These are phyloP conservation scores for Synanthedon vespiformis DNA, from an alignment of 2,888 invertebrate genomes.

Conservation along the genomic window DNA sequence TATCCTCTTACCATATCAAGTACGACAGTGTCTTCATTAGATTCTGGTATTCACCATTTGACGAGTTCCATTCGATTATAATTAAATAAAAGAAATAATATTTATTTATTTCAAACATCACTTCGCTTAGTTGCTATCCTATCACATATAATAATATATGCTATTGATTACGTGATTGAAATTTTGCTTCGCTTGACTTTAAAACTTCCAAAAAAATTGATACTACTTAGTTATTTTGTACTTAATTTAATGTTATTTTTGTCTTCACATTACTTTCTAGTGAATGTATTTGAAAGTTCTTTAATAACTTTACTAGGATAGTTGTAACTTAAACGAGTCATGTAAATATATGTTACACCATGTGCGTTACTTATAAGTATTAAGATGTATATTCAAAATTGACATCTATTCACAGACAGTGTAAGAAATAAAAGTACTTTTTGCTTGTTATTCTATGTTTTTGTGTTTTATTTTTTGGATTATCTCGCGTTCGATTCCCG, in stretches of 20 bases:
- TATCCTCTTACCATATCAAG: no score
- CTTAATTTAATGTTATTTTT: slow-evolving; percentile 1
- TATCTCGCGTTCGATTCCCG: background rate
- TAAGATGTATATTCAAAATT: slow-evolving; percentile 42
- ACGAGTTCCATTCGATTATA: no score
- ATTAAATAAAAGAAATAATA: no score
- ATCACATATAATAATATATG: no score
- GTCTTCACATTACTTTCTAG: slow-evolving; percentile 3
- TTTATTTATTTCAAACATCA: no score
- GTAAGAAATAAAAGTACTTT: slow-evolving; percentile 45
- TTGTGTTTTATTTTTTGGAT: slow-evolving; percentile 10
- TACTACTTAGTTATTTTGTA: background rate
- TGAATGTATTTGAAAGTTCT: slow-evolving; percentile 3
- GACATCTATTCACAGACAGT: slow-evolving; percentile 40
- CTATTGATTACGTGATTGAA: no score
- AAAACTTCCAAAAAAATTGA: slow-evolving; percentile 2
- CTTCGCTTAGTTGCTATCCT: no score
- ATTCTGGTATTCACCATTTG: no score
- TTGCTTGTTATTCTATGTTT: slow-evolving; percentile 45
- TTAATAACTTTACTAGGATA: slow-evolving; percentile 8
- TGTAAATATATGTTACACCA: slow-evolving; percentile 51
- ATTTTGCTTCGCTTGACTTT: no score
- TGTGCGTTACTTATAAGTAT: slow-evolving; percentile 31
- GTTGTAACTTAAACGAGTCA: slow-evolving; percentile 13
- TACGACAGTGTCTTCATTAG: no score